Evolutionary conservation across 2,888 invertebrate genomes (phyloP).

Genomic region (Rotaria macrura): DNA sequence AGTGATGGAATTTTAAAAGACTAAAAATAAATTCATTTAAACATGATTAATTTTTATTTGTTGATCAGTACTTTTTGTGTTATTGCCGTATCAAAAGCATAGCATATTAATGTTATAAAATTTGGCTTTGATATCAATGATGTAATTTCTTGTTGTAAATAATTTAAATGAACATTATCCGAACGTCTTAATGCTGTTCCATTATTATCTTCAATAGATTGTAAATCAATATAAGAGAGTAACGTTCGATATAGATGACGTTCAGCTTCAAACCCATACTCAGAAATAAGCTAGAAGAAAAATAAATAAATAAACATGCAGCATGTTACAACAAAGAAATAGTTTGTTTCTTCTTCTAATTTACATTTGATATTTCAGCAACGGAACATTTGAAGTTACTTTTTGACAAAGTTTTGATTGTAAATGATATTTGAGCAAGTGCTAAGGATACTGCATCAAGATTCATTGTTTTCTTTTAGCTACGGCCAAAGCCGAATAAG

Average conservation of each 20-base stretch:
- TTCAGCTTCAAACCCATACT: constrained; percentile 89
- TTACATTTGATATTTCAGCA: constrained; percentile 74
- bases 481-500: background rate
- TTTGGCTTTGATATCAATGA: constrained; percentile 72
- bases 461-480: background rate
- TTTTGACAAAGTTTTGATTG: constrained; percentile 85
- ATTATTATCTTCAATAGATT: constrained; percentile 52
- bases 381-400: constrained; percentile 82
- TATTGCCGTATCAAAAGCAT: constrained; percentile 70
- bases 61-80: constrained; percentile 59
- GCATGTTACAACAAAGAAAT: constrained; percentile 35
- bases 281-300: constrained; percentile 65
- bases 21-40: constrained; percentile 51
- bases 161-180: constrained; percentile 57
- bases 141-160: constrained; percentile 67
- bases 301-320: constrained; percentile 33
- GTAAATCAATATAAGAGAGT: constrained; percentile 76
- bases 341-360: background rate
- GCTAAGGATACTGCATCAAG: constrained; percentile 93
- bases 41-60: too few relatives aligned
- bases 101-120: constrained; percentile 74
- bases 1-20: constrained; percentile 64
- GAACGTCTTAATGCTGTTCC: background rate
- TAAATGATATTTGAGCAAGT: constrained; percentile 94
- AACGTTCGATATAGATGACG: constrained; percentile 87